A percentile compares a stretch with the other conserved stretches of the same genome.
Evolutionary conservation across 2,888 invertebrate genomes (phyloP).

Genomic region (Gymnoscelis rufifasciata): DNA sequence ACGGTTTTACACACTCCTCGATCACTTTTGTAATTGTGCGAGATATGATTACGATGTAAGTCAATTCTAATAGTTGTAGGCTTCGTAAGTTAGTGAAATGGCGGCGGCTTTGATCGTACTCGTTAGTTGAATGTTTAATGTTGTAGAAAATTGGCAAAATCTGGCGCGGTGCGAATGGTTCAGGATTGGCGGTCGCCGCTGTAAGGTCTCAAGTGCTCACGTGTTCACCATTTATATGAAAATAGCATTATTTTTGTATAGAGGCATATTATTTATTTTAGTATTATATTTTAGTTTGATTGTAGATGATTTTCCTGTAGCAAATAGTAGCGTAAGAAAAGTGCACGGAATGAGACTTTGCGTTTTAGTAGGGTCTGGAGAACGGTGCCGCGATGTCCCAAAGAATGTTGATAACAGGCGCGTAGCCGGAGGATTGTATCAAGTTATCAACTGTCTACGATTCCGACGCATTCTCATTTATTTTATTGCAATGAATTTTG

Average conservation of each 20-base stretch:
- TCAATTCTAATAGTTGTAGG: slow-evolving; percentile 50
- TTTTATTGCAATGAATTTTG: slow-evolving; percentile 27
- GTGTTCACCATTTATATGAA: slow-evolving; percentile 66
- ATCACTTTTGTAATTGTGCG: slow-evolving; percentile 74
- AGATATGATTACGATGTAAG: slow-evolving; percentile 54
- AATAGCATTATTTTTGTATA: slow-evolving; percentile 75
- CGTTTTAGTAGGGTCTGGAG: slow-evolving; percentile 73
- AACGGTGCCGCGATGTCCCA: slow-evolving; percentile 72
- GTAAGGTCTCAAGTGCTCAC: slow-evolving; percentile 57
- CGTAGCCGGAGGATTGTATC: slow-evolving; percentile 40
- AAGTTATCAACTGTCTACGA: slow-evolving; percentile 38
- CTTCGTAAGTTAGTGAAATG: slow-evolving; percentile 25
- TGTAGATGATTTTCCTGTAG: slow-evolving; percentile 59
- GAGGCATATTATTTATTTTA: slow-evolving; percentile 75
- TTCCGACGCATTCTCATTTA: slow-evolving; percentile 29
- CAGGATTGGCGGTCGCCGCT: slow-evolving; percentile 32
- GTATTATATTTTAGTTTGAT: slow-evolving; percentile 61
- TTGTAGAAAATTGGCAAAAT: slow-evolving; percentile 22
- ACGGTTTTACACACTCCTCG: slow-evolving; percentile 65
- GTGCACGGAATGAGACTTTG: slow-evolving; percentile 69
- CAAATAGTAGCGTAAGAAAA: slow-evolving; percentile 63
- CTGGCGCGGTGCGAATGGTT: slow-evolving; percentile 15
- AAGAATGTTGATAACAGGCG: slow-evolving; percentile 69
- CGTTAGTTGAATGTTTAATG: slow-evolving; percentile 29
- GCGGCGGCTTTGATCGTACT: slow-evolving; percentile 33